A percentile compares a stretch with the other conserved stretches of the same genome.
phyloP scores from a whole-genome alignment of 2,797 vertebrate species.

The Lates japonicus region DNA sequence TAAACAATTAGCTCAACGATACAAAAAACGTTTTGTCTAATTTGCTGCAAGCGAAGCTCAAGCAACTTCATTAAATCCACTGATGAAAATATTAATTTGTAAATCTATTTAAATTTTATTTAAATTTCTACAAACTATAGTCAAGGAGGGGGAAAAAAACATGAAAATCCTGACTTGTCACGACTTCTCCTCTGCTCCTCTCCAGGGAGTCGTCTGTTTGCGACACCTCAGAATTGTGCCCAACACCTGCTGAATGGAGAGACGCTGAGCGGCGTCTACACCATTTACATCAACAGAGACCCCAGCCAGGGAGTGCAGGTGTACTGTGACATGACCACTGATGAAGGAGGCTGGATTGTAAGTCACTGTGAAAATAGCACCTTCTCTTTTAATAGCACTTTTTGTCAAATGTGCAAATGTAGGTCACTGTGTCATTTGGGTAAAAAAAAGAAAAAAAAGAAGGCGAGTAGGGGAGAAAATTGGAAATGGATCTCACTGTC shows the following conservation, averaged over 20 bases:
- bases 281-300: conserved; percentile 95
- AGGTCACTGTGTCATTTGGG: not conserved
- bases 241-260: conserved; percentile 97
- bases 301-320: conserved; percentile 93
- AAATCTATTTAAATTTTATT: not conserved
- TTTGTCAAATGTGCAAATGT: conserved; percentile 7
- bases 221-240: conserved; percentile 96
- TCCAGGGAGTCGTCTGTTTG: conserved; percentile 93
- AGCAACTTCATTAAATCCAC: not conserved
- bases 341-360: conserved; percentile 98
- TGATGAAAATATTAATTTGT: not conserved
- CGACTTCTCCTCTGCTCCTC: conserved; percentile 20
- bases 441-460: not conserved
- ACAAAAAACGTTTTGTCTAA: not conserved
- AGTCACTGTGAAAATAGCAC: conserved; percentile 77
- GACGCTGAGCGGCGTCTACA: conserved; percentile 92
- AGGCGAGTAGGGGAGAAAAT: not conserved
- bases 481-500: not conserved
- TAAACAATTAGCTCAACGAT: not conserved
- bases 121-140: not conserved
- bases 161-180: conserved; percentile 17
- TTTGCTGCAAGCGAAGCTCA: not conserved
- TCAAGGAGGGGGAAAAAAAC: not conserved
- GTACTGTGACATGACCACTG: conserved; percentile 97
- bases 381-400: not conserved